Evolutionary conservation across 2,113 vertebrate species (phyloP), one percentile per base, ranked within the genome.

Genomic region (Stictonetta naevosa): DNA sequence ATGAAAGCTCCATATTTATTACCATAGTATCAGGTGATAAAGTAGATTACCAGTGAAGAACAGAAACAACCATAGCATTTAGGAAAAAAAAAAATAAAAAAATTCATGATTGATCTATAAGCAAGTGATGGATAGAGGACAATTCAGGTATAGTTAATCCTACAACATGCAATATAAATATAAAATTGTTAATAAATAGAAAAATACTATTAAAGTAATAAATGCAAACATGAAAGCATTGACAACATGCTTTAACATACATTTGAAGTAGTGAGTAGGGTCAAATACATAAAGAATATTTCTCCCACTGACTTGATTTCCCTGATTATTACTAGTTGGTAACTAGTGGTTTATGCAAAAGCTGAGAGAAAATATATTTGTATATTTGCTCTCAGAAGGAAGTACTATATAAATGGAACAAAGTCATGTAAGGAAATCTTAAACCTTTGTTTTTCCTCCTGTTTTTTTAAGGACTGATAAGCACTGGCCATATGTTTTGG

Each of bases 371-470:
- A 72, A 72, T 64, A 52, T 11, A 22, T 3, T 46, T n/a, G 1
- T 68, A 55, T 13, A 25, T 3, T 60, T 42, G 1, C 1, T 73
- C 7, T 13, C 58, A 62, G 50, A 76, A 86, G 42, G 5, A 6
- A 62, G 11, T 33, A 28, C 5, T 42, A 72, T 93, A 79, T 26
- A 76, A 83, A 79, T 72, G n/a, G 55, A 20, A 48, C 4, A 85
- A 59, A 85, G 82, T 72, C 8, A 60, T 12, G 48, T 40, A 13
- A 13, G 5, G 16, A 75, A 64, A 53, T 31, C 7, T 38, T 68
- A 76, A 71, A 50, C 1, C 0, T 50, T 25, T 5, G 16, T 7
- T 42, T 53, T 5, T 28, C 0, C 10, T 63, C 8, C 2, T 66
- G 2, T 46, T 46, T 44, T 48, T 22, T 31, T 5, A 36, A 36